Evolutionary conservation across 2,797 vertebrate genomes (phyloP).

Genomic region (Apogon talboti): DNA sequence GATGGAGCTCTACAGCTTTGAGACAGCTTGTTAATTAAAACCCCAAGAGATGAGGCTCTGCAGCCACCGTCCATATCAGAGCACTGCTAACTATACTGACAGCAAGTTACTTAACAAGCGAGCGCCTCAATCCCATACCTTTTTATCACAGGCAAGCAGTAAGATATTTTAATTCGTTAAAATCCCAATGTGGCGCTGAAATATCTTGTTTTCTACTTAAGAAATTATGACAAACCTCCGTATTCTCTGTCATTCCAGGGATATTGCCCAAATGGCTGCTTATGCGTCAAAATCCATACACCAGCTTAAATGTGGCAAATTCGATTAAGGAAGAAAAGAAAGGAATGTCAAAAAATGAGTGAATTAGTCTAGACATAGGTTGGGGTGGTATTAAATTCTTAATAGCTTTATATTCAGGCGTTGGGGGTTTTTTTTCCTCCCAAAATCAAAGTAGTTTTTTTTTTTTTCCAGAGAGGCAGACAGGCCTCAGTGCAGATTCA

Average conservation of each 20-base stretch:
- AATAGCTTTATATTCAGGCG: conserved; percentile 58
- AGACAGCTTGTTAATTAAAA: conserved; percentile 89
- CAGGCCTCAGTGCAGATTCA: conserved; percentile 45
- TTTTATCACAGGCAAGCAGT: conserved; percentile 80
- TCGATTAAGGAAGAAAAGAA: conserved; percentile 77
- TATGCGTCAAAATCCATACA: conserved; percentile 69
- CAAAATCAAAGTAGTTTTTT: conserved; percentile 54
- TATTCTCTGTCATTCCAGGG: conserved; percentile 72
- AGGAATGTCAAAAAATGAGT: conserved; percentile 66
- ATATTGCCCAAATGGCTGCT: conserved; percentile 74
- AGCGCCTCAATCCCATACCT: conserved; percentile 72
- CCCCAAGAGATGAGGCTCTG: conserved; percentile 85
- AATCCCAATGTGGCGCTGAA: conserved; percentile 77
- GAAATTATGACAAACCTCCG: conserved; percentile 77
- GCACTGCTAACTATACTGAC: conserved; percentile 86
- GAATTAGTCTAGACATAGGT: conserved; percentile 75
- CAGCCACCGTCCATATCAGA: conserved; percentile 87
- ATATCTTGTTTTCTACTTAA: conserved; percentile 81
- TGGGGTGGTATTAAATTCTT: conserved; percentile 67
- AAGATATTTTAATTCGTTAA: conserved; percentile 81
- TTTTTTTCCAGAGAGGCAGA: conserved; percentile 31
- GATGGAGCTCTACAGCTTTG: conserved; percentile 84
- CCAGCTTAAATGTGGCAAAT: conserved; percentile 79
- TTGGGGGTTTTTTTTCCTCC: conserved; percentile 48
- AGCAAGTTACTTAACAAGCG: conserved; percentile 85